Conservation (phyloP, 2,888 invertebrate genomes). For the Theretra japonica region DNA sequence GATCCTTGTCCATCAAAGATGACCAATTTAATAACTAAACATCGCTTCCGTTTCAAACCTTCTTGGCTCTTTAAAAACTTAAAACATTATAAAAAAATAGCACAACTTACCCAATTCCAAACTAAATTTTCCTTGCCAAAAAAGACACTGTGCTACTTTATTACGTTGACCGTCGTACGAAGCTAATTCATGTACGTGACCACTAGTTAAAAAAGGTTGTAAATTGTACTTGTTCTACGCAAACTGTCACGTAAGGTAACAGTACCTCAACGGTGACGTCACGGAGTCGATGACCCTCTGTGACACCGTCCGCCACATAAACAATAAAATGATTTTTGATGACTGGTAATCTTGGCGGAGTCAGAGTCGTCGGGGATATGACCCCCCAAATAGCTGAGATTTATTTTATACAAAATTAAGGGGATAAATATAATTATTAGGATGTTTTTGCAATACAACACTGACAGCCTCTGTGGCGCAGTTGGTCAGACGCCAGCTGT, state of each 20-base stretch:
- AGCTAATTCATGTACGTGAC: neutral
- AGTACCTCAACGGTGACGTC: conserved; percentile 29
- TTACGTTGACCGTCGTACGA: conserved; percentile 1
- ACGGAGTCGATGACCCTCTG: conserved; percentile 29
- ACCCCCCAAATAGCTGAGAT: neutral
- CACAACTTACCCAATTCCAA: neutral
- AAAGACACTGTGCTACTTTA: neutral
- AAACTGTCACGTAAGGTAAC: conserved; percentile 31
- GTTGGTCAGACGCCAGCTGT: no score
- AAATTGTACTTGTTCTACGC: conserved; percentile 18
- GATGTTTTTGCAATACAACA: no score
- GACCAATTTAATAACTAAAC: no score
- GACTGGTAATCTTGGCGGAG: neutral
- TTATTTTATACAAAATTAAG: neutral
- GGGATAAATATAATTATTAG: no score
- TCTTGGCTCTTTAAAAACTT: no score
- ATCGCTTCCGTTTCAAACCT: no score
- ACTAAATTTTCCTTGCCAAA: neutral
- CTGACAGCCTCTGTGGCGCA: no score
- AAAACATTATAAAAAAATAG: neutral
- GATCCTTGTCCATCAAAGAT: no score
- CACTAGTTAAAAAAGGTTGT: conserved; percentile 5
- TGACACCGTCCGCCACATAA: conserved; percentile 23
- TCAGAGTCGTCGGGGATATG: neutral
- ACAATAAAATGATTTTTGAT: conserved; percentile 27